phyloP scores from a whole-genome alignment of 2,113 vertebrate genomes.

The Apodemus sylvaticus region DNA sequence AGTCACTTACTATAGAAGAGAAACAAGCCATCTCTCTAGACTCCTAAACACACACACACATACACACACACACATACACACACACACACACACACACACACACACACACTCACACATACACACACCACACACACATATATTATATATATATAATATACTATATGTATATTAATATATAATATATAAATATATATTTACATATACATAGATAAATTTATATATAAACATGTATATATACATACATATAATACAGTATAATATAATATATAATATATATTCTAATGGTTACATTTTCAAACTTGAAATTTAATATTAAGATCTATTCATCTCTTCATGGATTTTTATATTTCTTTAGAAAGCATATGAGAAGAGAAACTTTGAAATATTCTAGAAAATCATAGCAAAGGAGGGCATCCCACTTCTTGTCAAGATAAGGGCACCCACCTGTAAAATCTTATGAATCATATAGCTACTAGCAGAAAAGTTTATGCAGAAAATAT shows the following conservation, averaged over 20 bases:
- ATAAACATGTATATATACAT: too few relatives aligned
- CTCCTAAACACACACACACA: too few relatives aligned
- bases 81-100: too few relatives aligned
- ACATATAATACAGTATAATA: too few relatives aligned
- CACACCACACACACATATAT: too few relatives aligned
- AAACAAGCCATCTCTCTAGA: neutral
- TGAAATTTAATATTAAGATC: constrained; percentile 75
- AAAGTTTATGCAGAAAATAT: constrained; percentile 49
- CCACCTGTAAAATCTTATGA: constrained; percentile 81
- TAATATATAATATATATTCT: constrained; percentile 68
- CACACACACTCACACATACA: too few relatives aligned
- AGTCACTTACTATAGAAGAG: neutral
- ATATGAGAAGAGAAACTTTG: constrained; percentile 75
- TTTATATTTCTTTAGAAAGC: constrained; percentile 78
- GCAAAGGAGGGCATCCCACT: constrained; percentile 33
- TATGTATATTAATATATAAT: too few relatives aligned
- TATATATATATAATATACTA: too few relatives aligned
- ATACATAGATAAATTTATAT: too few relatives aligned
- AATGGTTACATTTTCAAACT: constrained; percentile 79
- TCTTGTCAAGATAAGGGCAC: constrained; percentile 55
- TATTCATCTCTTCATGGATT: neutral
- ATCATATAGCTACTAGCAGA: constrained; percentile 75
- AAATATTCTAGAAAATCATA: constrained; percentile 35
- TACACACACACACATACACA: too few relatives aligned
- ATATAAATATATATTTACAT: too few relatives aligned